Conservation (phyloP, 2,888 invertebrate species). For the Morinoia aosen region DNA sequence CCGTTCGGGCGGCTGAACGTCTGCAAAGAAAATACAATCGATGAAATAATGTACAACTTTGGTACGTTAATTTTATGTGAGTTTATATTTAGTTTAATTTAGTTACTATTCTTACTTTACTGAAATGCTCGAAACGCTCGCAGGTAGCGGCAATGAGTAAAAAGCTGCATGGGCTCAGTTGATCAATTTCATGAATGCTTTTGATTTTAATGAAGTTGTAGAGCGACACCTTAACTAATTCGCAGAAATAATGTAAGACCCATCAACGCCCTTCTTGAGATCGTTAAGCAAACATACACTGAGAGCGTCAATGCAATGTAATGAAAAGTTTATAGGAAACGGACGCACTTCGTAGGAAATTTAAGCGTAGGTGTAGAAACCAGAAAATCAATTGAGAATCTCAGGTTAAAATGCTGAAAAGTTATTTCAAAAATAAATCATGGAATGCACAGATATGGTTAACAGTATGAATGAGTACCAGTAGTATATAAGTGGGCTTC, state of each 20-base stretch:
- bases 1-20: slow-evolving; percentile 16
- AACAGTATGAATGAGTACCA: too few species aligned
- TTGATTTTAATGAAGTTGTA: neutral
- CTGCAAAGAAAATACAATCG: neutral
- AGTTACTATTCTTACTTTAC: neutral
- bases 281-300: neutral
- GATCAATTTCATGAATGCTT: neutral
- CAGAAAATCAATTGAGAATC: neutral
- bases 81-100: neutral
- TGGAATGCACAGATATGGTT: too few species aligned
- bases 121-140: neutral
- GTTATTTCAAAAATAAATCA: too few species aligned
- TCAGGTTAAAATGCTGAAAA: too few species aligned
- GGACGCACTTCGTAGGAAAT: neutral
- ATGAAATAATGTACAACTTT: neutral
- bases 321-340: neutral
- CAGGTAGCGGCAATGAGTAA: neutral
- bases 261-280: too few species aligned
- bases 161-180: neutral
- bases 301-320: neutral
- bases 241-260: too few species aligned
- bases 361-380: neutral
- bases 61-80: neutral
- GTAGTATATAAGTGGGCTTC: too few species aligned
- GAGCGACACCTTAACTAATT: neutral